A percentile compares a stretch with the other conserved stretches of the same genome.
Conservation (phyloP, 53 echinoderm and acorn worm species). For the Luidia sarsii region DNA sequence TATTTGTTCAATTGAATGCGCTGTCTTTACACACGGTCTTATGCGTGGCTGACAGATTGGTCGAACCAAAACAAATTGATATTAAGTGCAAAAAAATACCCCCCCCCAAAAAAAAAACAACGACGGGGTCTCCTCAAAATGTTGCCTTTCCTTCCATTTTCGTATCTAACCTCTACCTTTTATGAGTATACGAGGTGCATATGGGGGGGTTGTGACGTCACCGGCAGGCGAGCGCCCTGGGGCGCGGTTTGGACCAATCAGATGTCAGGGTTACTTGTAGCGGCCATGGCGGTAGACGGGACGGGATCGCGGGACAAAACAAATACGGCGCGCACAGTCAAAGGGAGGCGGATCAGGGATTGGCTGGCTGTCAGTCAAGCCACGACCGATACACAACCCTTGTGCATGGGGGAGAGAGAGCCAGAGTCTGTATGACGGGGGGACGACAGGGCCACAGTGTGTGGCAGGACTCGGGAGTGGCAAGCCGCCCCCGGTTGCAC, state of each 20-base stretch:
- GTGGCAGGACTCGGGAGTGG: too few relatives aligned
- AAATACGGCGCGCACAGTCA: constrained; percentile 66
- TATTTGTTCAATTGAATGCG: too few relatives aligned
- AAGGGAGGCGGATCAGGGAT: constrained; percentile 62
- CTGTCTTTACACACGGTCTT: too few relatives aligned
- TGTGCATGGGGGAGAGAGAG: too few relatives aligned
- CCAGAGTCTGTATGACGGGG: too few relatives aligned
- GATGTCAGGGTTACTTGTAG: constrained; percentile 36
- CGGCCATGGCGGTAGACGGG: constrained; percentile 10
- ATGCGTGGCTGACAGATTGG: too few relatives aligned
- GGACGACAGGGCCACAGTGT: too few relatives aligned
- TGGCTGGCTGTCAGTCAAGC: constrained; percentile 70
- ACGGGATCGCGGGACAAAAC: constrained; percentile 48
- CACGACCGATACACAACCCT: not conserved
- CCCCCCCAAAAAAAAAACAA: not conserved
- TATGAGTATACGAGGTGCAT: not conserved
- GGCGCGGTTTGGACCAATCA: constrained; percentile 48
- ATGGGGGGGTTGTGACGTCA: constrained; percentile 56
- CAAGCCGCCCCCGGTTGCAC: too few relatives aligned
- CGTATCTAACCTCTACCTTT: constrained; percentile 5
- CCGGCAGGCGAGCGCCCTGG: constrained; percentile 24
- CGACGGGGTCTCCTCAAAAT: too few relatives aligned
- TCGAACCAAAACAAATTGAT: too few relatives aligned
- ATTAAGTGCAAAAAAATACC: too few relatives aligned
- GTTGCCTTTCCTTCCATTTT: too few relatives aligned